Percentiles rank a stretch among this genome's conserved stretches.
Evolutionary conservation across 2,888 invertebrate genomes (phyloP).

Genomic region (Tineola bisselliella): DNA sequence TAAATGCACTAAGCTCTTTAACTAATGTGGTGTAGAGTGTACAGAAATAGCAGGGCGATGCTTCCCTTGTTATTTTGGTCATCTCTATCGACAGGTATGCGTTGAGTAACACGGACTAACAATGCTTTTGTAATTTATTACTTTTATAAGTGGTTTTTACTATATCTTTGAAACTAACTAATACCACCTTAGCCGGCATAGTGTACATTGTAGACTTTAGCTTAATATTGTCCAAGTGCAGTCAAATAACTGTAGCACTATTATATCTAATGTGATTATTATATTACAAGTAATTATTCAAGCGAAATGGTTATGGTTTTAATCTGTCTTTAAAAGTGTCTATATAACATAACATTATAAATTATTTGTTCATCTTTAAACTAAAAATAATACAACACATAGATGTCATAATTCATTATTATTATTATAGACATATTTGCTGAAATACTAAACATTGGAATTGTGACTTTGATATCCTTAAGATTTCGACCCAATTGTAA

Average conservation of each 20-base stretch:
- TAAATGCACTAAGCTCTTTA: constrained; percentile 1
- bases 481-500: neutral
- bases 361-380: too few relatives aligned
- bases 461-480: neutral
- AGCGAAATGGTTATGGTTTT: too few relatives aligned
- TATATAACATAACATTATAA: too few relatives aligned
- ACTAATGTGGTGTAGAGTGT: constrained; percentile 4
- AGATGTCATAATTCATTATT: too few relatives aligned
- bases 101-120: constrained; percentile 18
- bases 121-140: neutral
- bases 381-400: neutral
- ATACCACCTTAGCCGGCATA: too few relatives aligned
- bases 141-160: neutral
- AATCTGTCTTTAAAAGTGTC: too few relatives aligned
- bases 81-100: constrained; percentile 46
- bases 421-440: too few relatives aligned
- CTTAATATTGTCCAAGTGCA: too few relatives aligned
- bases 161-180: neutral
- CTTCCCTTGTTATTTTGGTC: constrained; percentile 39
- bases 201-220: too few relatives aligned
- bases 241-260: too few relatives aligned
- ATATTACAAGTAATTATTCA: too few relatives aligned
- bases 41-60: constrained; percentile 35
- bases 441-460: neutral
- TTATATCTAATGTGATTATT: too few relatives aligned